phyloP scores from a whole-genome alignment of 2,797 vertebrate genomes.

The Xenentodon cancila region DNA sequence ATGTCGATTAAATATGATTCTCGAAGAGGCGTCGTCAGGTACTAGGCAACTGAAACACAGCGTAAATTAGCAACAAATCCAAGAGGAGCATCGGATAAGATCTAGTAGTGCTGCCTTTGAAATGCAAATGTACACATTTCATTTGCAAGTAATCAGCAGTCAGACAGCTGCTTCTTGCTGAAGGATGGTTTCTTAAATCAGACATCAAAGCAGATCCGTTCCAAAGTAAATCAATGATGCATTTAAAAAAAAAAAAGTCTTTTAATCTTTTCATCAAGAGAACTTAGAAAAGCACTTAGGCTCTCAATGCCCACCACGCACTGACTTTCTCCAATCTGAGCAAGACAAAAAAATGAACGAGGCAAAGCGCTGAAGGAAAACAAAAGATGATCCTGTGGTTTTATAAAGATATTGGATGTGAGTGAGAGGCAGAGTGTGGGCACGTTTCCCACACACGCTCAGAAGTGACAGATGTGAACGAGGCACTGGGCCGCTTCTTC shows the following conservation, averaged over 20 bases:
- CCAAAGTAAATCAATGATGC: constrained; percentile 46
- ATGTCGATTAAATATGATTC: constrained; percentile 54
- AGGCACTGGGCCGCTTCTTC: constrained; percentile 32
- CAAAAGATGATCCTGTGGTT: constrained; percentile 46
- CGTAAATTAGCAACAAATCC: constrained; percentile 36
- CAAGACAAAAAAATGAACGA: constrained; percentile 13
- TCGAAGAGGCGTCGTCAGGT: constrained; percentile 50
- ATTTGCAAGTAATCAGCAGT: constrained; percentile 42
- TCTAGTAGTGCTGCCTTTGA: constrained; percentile 57
- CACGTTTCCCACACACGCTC: constrained; percentile 43
- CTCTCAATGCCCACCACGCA: constrained; percentile 25
- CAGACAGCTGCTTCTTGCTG: constrained; percentile 36
- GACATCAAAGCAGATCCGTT: constrained; percentile 57
- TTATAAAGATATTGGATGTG: constrained; percentile 35
- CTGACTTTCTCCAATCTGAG: constrained; percentile 27
- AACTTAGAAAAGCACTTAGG: constrained; percentile 46
- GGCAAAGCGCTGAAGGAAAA: constrained; percentile 29
- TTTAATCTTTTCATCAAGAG: constrained; percentile 36
- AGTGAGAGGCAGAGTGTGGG: constrained; percentile 46
- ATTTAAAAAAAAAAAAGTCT: constrained; percentile 32
- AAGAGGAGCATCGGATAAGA: constrained; percentile 45
- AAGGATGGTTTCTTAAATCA: constrained; percentile 59
- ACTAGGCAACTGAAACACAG: constrained; percentile 64
- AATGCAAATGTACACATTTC: constrained; percentile 61
- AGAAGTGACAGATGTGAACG: constrained; percentile 71